These are phyloP conservation scores for Ectropis grisescens DNA, from an alignment of 1,140 invertebrate genomes.

Conservation along the genomic window DNA sequence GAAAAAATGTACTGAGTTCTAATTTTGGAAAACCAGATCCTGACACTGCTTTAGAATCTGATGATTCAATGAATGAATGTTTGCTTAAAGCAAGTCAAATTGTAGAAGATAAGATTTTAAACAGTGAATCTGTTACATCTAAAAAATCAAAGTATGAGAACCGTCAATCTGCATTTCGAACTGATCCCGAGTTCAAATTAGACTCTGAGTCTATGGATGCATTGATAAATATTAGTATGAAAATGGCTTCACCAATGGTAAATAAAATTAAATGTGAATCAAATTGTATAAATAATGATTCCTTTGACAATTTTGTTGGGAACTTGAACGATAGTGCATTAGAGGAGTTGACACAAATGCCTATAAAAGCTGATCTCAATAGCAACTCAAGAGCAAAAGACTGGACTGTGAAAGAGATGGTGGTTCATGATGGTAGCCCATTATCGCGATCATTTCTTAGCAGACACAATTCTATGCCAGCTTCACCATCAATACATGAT, in stretches of 20 bases:
- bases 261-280: conserved; percentile 32
- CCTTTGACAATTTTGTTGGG: conserved; percentile 61
- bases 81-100: conserved; percentile 60
- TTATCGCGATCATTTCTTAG: conserved; percentile 39
- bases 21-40: conserved; percentile 45
- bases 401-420: conserved; percentile 29
- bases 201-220: conserved; percentile 48
- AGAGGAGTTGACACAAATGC: conserved; percentile 50
- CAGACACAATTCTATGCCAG: conserved; percentile 61
- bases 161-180: conserved; percentile 12
- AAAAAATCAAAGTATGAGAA: conserved; percentile 21
- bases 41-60: conserved; percentile 54
- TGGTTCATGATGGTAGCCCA: conserved; percentile 31
- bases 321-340: conserved; percentile 64
- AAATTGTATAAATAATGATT: conserved; percentile 49
- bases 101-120: conserved; percentile 49
- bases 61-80: conserved; percentile 67
- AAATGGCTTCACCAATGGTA: conserved; percentile 37
- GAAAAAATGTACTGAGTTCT: conserved; percentile 53
- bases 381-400: conserved; percentile 7
- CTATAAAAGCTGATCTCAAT: conserved; percentile 15
- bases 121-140: conserved; percentile 13
- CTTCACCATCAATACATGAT: conserved; percentile 36
- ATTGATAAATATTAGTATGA: conserved; percentile 44
- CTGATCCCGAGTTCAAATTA: conserved; percentile 24